These are phyloP conservation scores for Ifrita kowaldi DNA, from an alignment of 2,113 vertebrate species.

Conservation along the genomic window DNA sequence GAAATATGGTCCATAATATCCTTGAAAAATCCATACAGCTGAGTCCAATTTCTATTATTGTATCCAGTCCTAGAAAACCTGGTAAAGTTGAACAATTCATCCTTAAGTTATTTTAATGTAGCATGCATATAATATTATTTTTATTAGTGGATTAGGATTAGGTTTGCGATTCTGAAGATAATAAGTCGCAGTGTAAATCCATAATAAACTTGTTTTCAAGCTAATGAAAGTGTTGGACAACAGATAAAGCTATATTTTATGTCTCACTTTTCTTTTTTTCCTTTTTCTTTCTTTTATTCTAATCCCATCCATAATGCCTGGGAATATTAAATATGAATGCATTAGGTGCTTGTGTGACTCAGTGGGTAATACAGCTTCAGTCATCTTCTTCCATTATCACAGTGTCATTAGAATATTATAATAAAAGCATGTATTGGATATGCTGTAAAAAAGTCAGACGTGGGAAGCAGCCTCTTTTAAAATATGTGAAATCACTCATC, in stretches of 20 bases:
- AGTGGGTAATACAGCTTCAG: neutral
- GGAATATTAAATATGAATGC: neutral
- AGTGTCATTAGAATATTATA: neutral
- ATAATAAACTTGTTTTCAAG: neutral
- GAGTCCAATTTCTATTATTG: slow-evolving; percentile 63
- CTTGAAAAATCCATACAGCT: slow-evolving; percentile 59
- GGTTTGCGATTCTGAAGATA: neutral
- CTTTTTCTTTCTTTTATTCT: neutral
- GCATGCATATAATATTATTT: neutral
- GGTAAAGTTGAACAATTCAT: slow-evolving; percentile 24
- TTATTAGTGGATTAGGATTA: slow-evolving; percentile 1
- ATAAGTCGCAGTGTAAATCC: neutral
- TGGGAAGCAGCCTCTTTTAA: neutral
- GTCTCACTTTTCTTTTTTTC: neutral
- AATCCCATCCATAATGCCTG: neutral
- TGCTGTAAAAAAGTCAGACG: neutral
- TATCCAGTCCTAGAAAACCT: slow-evolving; percentile 42
- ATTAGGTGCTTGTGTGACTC: neutral
- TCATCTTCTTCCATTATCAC: neutral
- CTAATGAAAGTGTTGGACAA: neutral
- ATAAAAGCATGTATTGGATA: neutral
- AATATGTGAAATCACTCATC: neutral
- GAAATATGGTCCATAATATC: slow-evolving; percentile 47
- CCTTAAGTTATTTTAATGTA: slow-evolving; percentile 37
- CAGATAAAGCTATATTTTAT: neutral